These are phyloP conservation scores for Colaptes auratus DNA, from an alignment of 2,113 vertebrate genomes.

Conservation along the genomic window DNA sequence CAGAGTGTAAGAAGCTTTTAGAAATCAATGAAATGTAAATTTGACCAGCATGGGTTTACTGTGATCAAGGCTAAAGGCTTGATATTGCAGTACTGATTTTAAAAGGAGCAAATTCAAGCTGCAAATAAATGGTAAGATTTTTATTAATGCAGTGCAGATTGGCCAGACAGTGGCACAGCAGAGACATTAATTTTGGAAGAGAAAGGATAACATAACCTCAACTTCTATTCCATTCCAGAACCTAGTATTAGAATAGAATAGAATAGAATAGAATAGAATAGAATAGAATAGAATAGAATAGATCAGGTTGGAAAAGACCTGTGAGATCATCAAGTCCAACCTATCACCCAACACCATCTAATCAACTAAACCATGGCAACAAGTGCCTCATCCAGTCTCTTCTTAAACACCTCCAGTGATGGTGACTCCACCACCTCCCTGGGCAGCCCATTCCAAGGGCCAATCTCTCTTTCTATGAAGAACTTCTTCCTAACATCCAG, in stretches of 20 bases:
- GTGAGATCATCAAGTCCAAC: too few relatives aligned
- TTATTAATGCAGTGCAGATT: neutral
- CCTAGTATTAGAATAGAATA: neutral
- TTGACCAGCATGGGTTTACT: neutral
- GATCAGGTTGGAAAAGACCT: too few relatives aligned
- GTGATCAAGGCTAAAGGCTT: neutral
- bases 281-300: too few relatives aligned
- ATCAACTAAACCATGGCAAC: too few relatives aligned
- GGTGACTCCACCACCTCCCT: too few relatives aligned
- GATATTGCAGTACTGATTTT: neutral
- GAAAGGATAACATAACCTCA: neutral
- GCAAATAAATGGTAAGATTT: neutral
- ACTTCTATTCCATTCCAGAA: rapidly evolving
- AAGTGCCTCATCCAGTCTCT: too few relatives aligned
- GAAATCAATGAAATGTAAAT: neutral
- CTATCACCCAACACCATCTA: too few relatives aligned
- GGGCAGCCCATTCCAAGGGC: too few relatives aligned
- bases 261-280: too few relatives aligned
- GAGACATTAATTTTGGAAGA: neutral
- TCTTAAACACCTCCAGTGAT: too few relatives aligned
- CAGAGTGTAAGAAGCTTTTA: neutral
- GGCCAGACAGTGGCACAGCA: neutral
- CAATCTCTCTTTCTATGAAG: too few relatives aligned
- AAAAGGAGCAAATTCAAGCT: neutral
- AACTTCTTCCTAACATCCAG: too few relatives aligned